A percentile compares a stretch with the other conserved stretches of the same genome.
Conservation (phyloP, 2,113 vertebrate genomes). For the Tenebrosternarchus preto region DNA sequence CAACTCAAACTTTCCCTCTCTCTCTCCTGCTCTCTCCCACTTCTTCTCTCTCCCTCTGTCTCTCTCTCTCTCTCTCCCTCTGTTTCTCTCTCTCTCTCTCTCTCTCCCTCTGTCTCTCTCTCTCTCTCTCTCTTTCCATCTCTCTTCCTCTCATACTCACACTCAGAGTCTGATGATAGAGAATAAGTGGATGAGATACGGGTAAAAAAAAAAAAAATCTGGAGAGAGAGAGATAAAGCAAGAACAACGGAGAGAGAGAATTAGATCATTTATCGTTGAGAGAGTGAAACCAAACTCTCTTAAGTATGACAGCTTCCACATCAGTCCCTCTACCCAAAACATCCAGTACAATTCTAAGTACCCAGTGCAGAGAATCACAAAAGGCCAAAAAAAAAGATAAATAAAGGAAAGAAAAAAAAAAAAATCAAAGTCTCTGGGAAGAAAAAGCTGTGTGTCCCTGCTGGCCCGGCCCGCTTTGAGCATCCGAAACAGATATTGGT, state of each 20-base stretch:
- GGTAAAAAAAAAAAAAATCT: not conserved
- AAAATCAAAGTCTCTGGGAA: slow-evolving; percentile 35
- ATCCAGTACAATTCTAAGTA: slow-evolving; percentile 11
- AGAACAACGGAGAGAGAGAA: not conserved
- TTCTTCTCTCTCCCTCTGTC: not conserved
- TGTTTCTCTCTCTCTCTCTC: slow-evolving; percentile 1
- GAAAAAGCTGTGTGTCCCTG: slow-evolving; percentile 54
- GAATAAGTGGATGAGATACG: not conserved
- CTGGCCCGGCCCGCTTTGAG: slow-evolving; percentile 62
- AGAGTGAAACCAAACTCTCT: too few relatives aligned
- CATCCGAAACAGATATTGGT: slow-evolving; percentile 74
- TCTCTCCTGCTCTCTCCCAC: not conserved
- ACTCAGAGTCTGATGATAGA: not conserved
- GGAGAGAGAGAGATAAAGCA: not conserved
- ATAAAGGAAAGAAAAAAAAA: slow-evolving; percentile 19
- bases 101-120: slow-evolving; percentile 17
- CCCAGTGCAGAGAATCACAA: not conserved
- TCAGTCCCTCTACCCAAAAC: not conserved
- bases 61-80: not conserved
- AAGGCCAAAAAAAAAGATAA: not conserved
- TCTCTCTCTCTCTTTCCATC: not conserved
- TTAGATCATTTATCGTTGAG: too few relatives aligned
- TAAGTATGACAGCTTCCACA: not conserved
- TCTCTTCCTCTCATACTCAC: not conserved
- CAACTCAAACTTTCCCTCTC: slow-evolving; percentile 8